Evolutionary conservation across 2,113 vertebrate genomes (phyloP), one percentile per base, ranked within the genome.

Genomic region (Trematomus loennbergii): DNA sequence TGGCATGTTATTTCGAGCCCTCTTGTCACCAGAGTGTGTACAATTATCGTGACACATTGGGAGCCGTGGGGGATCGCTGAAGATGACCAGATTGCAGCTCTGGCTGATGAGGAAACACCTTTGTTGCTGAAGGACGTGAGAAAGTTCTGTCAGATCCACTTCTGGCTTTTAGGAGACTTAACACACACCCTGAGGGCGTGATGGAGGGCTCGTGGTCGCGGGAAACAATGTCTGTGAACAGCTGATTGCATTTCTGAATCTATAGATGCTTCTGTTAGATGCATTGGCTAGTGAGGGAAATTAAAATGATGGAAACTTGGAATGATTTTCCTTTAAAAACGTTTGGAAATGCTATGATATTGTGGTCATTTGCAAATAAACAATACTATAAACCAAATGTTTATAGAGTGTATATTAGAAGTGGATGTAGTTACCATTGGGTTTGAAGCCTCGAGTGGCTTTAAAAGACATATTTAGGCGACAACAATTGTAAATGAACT

Each of bases 1-100:
- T 20, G 62, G 84, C 80, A 36, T 86, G 84, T 87, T 89, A 90
- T 90, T 88, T 90, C 63, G 29, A 90, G 83, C 75, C 64, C 72
- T 85, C 75, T 75, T 82, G 85, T 89, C 79, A 88, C 75, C 73
- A 62, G 36, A 40, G 79, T 65, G 74, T 54, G 83, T 55, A 81
- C 81, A 88, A 73, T 88, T 84, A 91, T 82, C 54, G 25, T 78
- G 83, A 70, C 78, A 61, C 79, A 60, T 69, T 81, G 54, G 67
- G 75, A 79, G 83, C 76, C 61, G 8, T 12, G 12, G 70, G 75
- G 76, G 76, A 76, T 70, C 53, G 58, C 60, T 73, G 36, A 15
- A 62, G 76, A 63, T 62, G 75, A 72, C 65, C 65, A 66, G 74
- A 22, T 84, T 76, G 74, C 60, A 49, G 72, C 53, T 54, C 11